Conservation (phyloP, 2,113 vertebrate genomes). For the Barnardius zonarius region DNA sequence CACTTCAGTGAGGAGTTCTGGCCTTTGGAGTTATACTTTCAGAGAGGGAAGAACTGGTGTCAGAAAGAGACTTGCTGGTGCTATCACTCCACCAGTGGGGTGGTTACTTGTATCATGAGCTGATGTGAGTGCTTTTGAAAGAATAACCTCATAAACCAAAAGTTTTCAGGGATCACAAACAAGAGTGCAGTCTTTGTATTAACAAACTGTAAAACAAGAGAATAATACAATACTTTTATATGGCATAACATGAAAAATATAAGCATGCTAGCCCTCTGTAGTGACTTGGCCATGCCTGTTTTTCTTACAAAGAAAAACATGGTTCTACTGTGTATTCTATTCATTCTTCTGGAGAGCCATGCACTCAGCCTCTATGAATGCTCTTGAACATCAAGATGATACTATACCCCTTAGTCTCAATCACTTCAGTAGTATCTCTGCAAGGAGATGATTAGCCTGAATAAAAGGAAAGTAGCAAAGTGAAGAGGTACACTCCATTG, state of each 20-base stretch:
- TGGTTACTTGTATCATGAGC: not conserved
- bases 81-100: not conserved
- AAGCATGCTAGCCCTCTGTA: not conserved
- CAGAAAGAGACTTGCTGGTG: not conserved
- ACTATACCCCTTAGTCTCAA: slow-evolving; percentile 31
- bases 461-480: slow-evolving; percentile 51
- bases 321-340: slow-evolving; percentile 35
- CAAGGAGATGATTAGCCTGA: slow-evolving; percentile 43
- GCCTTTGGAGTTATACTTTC: not conserved
- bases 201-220: not conserved
- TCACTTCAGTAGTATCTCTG: slow-evolving; percentile 25
- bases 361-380: slow-evolving; percentile 54
- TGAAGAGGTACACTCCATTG: slow-evolving; percentile 43
- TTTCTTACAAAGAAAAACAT: slow-evolving; percentile 36
- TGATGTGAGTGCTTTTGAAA: not conserved
- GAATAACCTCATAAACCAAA: not conserved
- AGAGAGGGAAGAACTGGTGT: not conserved
- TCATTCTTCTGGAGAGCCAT: slow-evolving; percentile 43
- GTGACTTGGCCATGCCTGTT: not conserved
- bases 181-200: not conserved
- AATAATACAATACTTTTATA: not conserved
- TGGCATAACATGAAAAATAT: not conserved
- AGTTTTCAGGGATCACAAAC: not conserved
- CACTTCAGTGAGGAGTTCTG: not conserved
- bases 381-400: slow-evolving; percentile 54